These are phyloP conservation scores for Parnassius orleans DNA, from an alignment of 2,888 invertebrate genomes.

Conservation along the genomic window DNA sequence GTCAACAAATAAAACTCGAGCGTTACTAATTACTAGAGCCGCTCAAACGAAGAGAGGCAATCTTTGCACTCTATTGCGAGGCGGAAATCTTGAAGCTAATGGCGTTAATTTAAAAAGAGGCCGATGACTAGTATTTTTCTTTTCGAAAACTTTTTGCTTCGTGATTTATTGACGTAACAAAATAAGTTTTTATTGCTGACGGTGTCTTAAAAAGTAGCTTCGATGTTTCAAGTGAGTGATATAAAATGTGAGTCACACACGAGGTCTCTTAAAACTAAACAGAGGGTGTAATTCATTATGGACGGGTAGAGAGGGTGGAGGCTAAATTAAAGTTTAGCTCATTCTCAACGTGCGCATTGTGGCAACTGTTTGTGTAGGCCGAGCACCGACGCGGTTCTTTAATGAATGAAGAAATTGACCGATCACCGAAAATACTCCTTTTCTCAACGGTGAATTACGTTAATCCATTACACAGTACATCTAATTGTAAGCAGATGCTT, in stretches of 20 bases:
- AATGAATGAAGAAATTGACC: conserved; percentile 77
- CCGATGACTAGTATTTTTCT: conserved; percentile 78
- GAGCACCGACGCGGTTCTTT: conserved; percentile 67
- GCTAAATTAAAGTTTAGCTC: conserved; percentile 75
- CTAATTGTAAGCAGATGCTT: too few species aligned
- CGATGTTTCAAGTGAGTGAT: conserved; percentile 41
- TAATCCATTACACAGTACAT: too few species aligned
- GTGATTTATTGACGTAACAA: conserved; percentile 69
- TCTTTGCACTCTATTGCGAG: conserved; percentile 77
- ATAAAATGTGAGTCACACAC: conserved; percentile 68
- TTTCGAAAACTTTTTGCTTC: conserved; percentile 55
- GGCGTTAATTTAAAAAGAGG: conserved; percentile 80
- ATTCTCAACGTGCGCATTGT: conserved; percentile 62
- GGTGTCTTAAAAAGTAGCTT: conserved; percentile 33
- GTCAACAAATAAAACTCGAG: conserved; percentile 81
- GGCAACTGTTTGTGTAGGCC: conserved; percentile 60
- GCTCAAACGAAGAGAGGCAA: conserved; percentile 75
- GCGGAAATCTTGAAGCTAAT: conserved; percentile 77
- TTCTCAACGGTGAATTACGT: background rate
- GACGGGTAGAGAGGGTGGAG: conserved; percentile 61
- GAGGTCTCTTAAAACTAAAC: conserved; percentile 58
- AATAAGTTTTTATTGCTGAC: conserved; percentile 40
- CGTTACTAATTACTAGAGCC: conserved; percentile 79
- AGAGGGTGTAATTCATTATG: conserved; percentile 70
- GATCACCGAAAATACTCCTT: conserved; percentile 58